phyloP scores from a whole-genome alignment of 1,140 invertebrate genomes.

The Penaeus vannamei region DNA sequence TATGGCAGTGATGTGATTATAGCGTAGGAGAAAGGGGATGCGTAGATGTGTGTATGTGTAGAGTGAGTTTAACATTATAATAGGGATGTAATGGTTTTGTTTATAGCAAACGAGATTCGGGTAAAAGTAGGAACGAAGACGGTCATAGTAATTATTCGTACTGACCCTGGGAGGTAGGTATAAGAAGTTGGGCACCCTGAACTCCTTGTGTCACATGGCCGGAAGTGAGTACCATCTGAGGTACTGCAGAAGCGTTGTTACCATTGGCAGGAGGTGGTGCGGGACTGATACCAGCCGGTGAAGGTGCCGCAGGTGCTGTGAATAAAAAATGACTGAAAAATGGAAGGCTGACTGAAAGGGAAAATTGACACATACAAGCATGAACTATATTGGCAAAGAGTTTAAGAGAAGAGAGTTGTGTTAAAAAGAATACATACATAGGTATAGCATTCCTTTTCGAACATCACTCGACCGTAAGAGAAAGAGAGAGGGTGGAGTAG shows the following conservation, averaged over 20 bases:
- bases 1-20: too few relatives aligned
- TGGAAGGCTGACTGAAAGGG: neutral
- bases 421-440: too few relatives aligned
- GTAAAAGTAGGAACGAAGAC: neutral
- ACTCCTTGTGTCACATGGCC: conserved; percentile 92
- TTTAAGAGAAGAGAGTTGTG: too few relatives aligned
- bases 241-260: conserved; percentile 73
- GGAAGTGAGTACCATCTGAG: conserved; percentile 90
- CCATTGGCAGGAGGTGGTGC: conserved; percentile 72
- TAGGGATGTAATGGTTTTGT: too few relatives aligned
- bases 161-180: conserved; percentile 93
- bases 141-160: neutral
- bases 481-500: neutral
- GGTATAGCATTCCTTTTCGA: too few relatives aligned
- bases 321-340: neutral
- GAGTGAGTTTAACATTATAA: too few relatives aligned
- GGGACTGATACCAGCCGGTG: conserved; percentile 50
- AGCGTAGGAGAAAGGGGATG: too few relatives aligned
- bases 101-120: neutral
- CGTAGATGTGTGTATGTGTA: too few relatives aligned
- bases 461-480: conserved; percentile 5
- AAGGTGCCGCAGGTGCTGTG: conserved; percentile 69
- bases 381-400: too few relatives aligned
- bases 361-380: too few relatives aligned
- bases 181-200: conserved; percentile 92